Evolutionary conservation across 2,113 vertebrate species (phyloP).

Genomic region (Chaetura pelagica): DNA sequence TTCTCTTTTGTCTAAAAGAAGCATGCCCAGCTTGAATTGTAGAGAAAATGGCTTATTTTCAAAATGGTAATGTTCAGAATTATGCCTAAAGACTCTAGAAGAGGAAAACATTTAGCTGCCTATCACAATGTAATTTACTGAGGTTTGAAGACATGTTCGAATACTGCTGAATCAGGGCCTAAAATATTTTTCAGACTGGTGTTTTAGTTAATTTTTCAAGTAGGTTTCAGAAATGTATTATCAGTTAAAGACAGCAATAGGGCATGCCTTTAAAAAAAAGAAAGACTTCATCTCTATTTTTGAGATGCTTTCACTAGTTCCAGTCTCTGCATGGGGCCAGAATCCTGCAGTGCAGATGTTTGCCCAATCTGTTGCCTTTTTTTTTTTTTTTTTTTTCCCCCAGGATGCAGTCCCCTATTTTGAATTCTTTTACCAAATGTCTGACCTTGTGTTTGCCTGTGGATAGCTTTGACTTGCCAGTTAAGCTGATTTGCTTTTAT

Average conservation of each 20-base stretch:
- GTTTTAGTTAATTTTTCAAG: background rate
- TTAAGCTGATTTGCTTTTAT: background rate
- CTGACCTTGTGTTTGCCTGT: background rate
- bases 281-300: background rate
- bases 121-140: background rate
- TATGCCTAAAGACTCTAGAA: background rate
- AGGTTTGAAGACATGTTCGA: background rate
- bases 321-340: background rate
- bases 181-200: background rate
- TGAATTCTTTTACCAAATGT: background rate
- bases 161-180: background rate
- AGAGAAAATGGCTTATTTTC: background rate
- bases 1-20: background rate
- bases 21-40: background rate
- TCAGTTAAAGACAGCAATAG: background rate
- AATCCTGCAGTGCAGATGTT: background rate
- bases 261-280: background rate
- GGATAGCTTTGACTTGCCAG: background rate
- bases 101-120: background rate
- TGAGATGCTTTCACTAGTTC: background rate
- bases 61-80: background rate
- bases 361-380: background rate
- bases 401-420: background rate
- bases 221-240: background rate
- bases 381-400: no score